Conservation (phyloP, 2,113 vertebrate genomes). For the Rhynchomys soricoides region DNA sequence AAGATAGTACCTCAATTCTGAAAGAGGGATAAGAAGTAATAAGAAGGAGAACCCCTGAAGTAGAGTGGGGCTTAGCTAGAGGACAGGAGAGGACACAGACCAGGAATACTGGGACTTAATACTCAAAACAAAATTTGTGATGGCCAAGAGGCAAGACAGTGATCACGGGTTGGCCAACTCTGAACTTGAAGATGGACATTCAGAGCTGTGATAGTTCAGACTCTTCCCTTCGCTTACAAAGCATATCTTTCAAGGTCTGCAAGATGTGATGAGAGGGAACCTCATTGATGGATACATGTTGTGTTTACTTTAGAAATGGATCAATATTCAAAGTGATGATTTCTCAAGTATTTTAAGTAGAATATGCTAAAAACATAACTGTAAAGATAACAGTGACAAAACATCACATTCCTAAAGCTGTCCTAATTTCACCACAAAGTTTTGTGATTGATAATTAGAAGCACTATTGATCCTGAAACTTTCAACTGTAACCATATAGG, state of each 20-base stretch:
- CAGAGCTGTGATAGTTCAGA: neutral
- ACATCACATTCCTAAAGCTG: neutral
- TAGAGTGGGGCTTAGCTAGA: neutral
- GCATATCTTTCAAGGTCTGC: neutral
- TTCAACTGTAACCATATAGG: neutral
- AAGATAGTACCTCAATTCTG: neutral
- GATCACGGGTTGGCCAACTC: neutral
- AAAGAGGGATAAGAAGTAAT: neutral
- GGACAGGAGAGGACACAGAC: neutral
- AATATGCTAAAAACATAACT: neutral
- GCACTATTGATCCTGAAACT: neutral
- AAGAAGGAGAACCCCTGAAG: neutral
- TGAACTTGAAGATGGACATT: neutral
- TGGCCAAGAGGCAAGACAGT: neutral
- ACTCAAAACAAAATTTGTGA: neutral
- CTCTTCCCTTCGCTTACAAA: neutral
- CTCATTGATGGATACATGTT: neutral
- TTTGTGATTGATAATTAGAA: slow-evolving; percentile 1
- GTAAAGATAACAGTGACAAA: neutral
- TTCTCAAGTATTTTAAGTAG: slow-evolving; percentile 9
- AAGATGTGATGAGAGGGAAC: neutral
- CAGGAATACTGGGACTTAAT: neutral
- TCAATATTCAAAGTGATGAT: neutral
- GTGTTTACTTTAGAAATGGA: neutral
- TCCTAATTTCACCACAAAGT: neutral